phyloP scores from a whole-genome alignment of 2,797 vertebrate species.

The Mico argentatus region DNA sequence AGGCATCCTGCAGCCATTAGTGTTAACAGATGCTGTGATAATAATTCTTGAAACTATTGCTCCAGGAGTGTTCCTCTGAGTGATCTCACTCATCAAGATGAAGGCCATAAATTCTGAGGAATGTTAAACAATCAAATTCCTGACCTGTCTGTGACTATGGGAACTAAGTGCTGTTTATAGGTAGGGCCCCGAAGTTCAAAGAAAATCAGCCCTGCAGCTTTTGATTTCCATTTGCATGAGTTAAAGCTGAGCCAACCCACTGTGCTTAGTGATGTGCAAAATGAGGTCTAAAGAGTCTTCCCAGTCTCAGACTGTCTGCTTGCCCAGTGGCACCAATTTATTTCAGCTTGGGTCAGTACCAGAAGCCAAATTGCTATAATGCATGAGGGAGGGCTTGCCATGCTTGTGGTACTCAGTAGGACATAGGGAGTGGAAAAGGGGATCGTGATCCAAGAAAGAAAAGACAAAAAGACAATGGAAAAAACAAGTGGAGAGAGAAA shows the following conservation, averaged over 20 bases:
- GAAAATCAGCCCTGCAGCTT: neutral
- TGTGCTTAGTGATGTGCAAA: neutral
- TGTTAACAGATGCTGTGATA: conserved; percentile 19
- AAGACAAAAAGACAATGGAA: neutral
- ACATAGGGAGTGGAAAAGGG: neutral
- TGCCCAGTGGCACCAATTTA: neutral
- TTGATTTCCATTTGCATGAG: conserved; percentile 6
- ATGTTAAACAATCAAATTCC: conserved; percentile 58
- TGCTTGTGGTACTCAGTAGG: neutral
- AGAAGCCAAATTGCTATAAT: neutral
- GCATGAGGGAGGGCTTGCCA: neutral
- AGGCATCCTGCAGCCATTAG: neutral
- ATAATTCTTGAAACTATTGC: conserved; percentile 40
- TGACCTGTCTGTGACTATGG: conserved; percentile 44
- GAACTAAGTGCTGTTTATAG: conserved; percentile 29
- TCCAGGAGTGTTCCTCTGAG: conserved; percentile 50
- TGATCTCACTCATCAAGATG: conserved; percentile 61
- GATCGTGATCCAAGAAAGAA: neutral
- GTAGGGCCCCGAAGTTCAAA: conserved; percentile 40
- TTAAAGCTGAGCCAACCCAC: neutral
- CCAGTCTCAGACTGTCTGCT: too few relatives aligned
- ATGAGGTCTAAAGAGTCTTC: neutral
- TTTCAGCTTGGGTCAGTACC: neutral
- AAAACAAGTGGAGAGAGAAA: neutral
- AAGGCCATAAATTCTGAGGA: conserved; percentile 63